Conservation (phyloP, 2,888 invertebrate species). For the Eulithis testata region DNA sequence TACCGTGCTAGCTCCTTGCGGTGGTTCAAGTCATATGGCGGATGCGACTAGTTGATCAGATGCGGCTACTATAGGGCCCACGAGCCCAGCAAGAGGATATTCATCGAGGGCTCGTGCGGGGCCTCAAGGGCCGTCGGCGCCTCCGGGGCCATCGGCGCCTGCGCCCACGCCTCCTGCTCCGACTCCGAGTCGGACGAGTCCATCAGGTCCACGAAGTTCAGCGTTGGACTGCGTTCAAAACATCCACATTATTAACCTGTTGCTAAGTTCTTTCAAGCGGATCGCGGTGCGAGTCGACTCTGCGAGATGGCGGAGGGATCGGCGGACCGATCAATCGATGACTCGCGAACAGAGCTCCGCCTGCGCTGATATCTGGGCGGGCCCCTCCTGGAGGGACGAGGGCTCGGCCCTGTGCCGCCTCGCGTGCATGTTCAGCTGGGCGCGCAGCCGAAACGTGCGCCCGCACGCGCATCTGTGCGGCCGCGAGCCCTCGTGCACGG, state of each 20-base stretch:
- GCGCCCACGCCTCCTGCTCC: constrained; percentile 57
- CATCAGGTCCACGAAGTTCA: constrained; percentile 80
- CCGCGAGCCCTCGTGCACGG: constrained; percentile 79
- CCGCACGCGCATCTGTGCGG: constrained; percentile 80
- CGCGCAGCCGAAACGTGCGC: constrained; percentile 83
- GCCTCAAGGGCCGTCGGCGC: constrained; percentile 47
- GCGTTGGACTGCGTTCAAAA: constrained; percentile 51
- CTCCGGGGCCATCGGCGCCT: constrained; percentile 69
- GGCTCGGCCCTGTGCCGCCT: constrained; percentile 58
- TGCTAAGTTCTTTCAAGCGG: background rate
- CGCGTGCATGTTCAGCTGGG: constrained; percentile 80
- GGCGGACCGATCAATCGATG: background rate
- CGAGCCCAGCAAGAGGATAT: background rate
- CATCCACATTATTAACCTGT: background rate
- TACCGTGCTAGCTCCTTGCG: no score
- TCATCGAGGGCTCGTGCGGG: no score
- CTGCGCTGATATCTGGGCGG: constrained; percentile 53
- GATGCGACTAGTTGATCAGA: no score
- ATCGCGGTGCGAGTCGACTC: background rate
- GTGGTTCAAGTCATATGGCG: no score
- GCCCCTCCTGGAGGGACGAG: no score
- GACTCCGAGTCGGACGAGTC: constrained; percentile 63
- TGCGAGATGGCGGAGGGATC: background rate
- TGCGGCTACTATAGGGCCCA: background rate
- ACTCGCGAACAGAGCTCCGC: background rate